phyloP scores from a whole-genome alignment of 2,113 vertebrate genomes.

The Tetrax tetrax region DNA sequence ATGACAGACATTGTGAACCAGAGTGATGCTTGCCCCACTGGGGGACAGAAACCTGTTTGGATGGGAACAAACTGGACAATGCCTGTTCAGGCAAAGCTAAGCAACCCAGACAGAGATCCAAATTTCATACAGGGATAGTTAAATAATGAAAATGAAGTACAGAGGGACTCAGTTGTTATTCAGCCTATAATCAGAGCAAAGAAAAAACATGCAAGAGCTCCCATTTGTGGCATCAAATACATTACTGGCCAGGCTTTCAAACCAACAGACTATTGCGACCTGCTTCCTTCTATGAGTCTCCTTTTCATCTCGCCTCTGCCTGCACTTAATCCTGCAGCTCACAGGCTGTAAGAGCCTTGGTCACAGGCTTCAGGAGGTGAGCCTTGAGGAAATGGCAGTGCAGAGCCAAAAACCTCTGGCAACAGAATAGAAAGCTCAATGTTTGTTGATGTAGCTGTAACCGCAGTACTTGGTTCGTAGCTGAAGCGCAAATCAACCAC shows the following conservation, averaged over 20 bases:
- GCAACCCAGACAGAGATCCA: neutral
- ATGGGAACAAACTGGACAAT: neutral
- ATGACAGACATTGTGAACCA: neutral
- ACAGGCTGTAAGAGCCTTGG: rapidly evolving
- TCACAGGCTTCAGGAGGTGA: neutral
- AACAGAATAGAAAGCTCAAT: neutral
- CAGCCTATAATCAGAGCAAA: neutral
- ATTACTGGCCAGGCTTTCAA: neutral
- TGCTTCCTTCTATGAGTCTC: neutral
- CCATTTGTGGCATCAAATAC: neutral
- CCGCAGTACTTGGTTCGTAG: neutral
- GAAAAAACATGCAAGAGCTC: rapidly evolving
- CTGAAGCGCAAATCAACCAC: neutral
- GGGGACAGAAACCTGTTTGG: neutral
- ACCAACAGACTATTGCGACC: neutral
- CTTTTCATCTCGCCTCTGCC: neutral
- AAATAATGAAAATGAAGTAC: neutral
- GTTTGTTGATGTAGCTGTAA: neutral
- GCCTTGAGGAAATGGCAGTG: neutral
- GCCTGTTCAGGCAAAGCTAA: neutral
- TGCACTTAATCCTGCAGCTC: neutral
- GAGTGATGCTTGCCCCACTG: neutral
- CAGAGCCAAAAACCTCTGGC: neutral
- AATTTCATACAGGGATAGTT: neutral
- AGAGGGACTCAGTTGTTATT: neutral